Base-by-base conservation (phyloP, 2,888 invertebrate species). In the Philaethria dido region DNA sequence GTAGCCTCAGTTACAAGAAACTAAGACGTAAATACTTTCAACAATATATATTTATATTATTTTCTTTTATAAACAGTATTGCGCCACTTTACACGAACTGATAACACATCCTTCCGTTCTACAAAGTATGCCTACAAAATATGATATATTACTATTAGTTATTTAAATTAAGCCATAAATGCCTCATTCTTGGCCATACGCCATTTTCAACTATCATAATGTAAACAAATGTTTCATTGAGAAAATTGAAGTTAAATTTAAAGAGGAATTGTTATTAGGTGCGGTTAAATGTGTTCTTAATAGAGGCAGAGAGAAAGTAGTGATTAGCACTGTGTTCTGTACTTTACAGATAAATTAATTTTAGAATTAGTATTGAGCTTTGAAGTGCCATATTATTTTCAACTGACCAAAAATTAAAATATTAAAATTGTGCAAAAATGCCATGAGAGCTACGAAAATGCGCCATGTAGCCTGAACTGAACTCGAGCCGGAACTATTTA, bases 71-170 rank as follows among this genome's bases (percentile, higher is more conserved):
- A 9, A 20, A 3, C 18, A 6, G 11, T 57, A 22, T 39, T 16
- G 16, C 22, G 25, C 20, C n/a, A 42, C 22, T 42, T 57, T 42
- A 25, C 20, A 6, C 11, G 33, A 57, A 57, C 9, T 42, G 22
- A 57, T 42, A 42, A 20, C 11, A 42, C 57, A 42, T 42, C 20
- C 5, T 57, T 57, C 42, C 22, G n/a, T 6, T 57, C 25, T 57
- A 57, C 42, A 42, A 57, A 42, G 42, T 16, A 42, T 25, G 39
- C 57, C 22, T n/a, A 42, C 22, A 25, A 57, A 22, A 25, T 57
- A 42, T 57, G 22, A 57, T 57, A 57, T 57, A n/a, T 42, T 57
- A 57, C 42, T 57, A 57, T 57, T 57, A 57, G 57, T 42, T 55
- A 55, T 39, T 57, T 42, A 57, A 57, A 42, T 57, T 42, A 14